A percentile compares a stretch with the other conserved stretches of the same genome.
These are phyloP conservation scores for Dryobates pubescens DNA, from an alignment of 2,797 vertebrate genomes.

Conservation along the genomic window DNA sequence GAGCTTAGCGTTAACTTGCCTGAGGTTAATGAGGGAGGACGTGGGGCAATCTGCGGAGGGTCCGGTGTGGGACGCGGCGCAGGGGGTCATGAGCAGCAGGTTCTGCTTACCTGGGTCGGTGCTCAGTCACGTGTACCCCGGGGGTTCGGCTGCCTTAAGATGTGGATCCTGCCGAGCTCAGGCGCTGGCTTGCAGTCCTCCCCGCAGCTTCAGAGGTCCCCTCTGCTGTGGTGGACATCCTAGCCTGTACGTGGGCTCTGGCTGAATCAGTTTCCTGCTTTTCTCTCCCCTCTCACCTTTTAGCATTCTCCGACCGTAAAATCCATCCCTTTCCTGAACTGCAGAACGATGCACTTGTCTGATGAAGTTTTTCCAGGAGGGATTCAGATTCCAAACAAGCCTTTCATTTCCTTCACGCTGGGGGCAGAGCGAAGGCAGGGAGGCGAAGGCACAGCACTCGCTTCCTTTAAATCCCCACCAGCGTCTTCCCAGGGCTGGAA, in stretches of 20 bases:
- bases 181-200: not conserved
- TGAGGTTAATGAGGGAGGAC: not conserved
- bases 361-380: conserved; percentile 39
- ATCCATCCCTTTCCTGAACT: conserved; percentile 43
- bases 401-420: not conserved
- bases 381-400: conserved; percentile 68
- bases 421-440: not conserved
- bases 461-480: conserved; percentile 45
- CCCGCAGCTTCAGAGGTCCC: not conserved
- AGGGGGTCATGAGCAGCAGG: rapidly evolving
- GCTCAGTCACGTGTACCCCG: not conserved
- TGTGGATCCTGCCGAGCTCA: not conserved
- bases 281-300: conserved; percentile 31
- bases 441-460: not conserved
- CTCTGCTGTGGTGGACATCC: conserved; percentile 16
- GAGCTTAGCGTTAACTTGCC: not conserved
- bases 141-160: not conserved
- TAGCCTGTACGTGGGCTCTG: not conserved
- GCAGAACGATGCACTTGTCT: conserved; percentile 67
- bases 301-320: conserved; percentile 3
- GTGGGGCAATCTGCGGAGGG: not conserved
- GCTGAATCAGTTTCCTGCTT: not conserved
- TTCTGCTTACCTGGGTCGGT: not conserved
- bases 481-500: conserved; percentile 27
- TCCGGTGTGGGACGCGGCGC: rapidly evolving